Evolutionary conservation across 2,888 invertebrate species (phyloP), one percentile per base, ranked within the genome.

Genomic region (Furcula furcula): DNA sequence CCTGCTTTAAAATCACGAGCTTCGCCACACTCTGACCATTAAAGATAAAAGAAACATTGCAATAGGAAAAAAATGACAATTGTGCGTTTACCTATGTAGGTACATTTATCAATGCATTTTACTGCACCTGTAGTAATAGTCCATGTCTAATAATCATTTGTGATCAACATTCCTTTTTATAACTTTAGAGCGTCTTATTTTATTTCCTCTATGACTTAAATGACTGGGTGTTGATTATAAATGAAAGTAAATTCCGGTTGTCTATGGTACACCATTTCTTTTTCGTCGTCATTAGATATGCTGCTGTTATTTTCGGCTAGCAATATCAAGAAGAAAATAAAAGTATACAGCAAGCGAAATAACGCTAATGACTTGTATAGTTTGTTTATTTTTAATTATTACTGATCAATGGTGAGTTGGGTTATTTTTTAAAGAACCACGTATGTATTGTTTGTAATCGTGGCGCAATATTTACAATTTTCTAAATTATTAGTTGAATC

Each of bases 401-500:
- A 35, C 13, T 7, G 12, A 29, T 34, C 30, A 21, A 28, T 38
- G 27, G 41, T 26, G 14, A n/a, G 10, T 16, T 10, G 7, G 18
- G 10, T 18, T 45, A 55, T 45, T 45, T 45, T 46, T 42, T 49
- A 38, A 46, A 26, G 43, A 31, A 40, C 41, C 46, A 40, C 55
- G 48, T 65, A 65, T 62, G n/a, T 66, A 56, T 59, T 63, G 55
- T 52, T 61, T 64, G 68, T 62, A 65, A 65, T 65, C 58, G 63
- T 62, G 61, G 59, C 54, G 51, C 51, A 53, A 58, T n/a, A n/a
- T 57, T 59, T 48, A 43, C 32, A 38, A 31, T 39, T 51, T 58
- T 48, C 52, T 41, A 65, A 74, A 72, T 69, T 66, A 42, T 56
- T 76, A 72, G 73, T 75, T 58, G 42, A 59, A 68, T 68, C 58